Evolutionary conservation across 64 coral and sea anemone genomes (phyloP), one percentile per base, ranked within the genome.

Genomic region (Actinia tenebrosa): DNA sequence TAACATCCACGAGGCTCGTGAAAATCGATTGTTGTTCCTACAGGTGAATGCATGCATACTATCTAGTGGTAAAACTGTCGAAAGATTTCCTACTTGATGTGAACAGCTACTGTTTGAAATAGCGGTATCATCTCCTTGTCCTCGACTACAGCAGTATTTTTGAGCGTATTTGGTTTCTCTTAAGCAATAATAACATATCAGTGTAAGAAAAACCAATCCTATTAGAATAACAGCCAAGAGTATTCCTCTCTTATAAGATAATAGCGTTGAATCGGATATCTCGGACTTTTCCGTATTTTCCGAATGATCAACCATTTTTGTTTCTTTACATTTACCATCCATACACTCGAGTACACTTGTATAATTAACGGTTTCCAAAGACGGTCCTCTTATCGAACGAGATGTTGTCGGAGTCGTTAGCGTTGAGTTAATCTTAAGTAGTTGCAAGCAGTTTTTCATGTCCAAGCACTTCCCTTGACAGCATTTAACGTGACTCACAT

Each of bases 111-210:
- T 15, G 69, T 75, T 75, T 11, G 69, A 75, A 6, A 58, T 58
- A 3, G 69, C n/a, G n/a, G 8, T 75, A 14, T 75, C 63, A 19
- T 66, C 63, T 66, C 63, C 26, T 75, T 75, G 69, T 42, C 11
- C 69, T 15, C 42, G 23, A 25, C 69, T 42, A 9, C 9, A 10
- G 45, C 79, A 81, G 50, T 50, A n/a, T 53, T 50, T 81, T 81
- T 81, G 18, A 10, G 16, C 43, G 46, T 91, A 91, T 50, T 45
- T 82, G 26, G 84, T 58, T 27, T 91, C 85, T 43, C 54, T 68
- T 14, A 87, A 64, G 61, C 86, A 91, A 78, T 79, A 87, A 37
- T 75, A 91, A 20, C 85, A 91, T 23, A 91, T 22, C 42, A 91
- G 44, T 3, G 80, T 25, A 15, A 91, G 22, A 80, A 91, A 87